Evolutionary conservation across 2,888 invertebrate genomes (phyloP), one percentile per base, ranked within the genome.

Genomic region (Teinopalpus imperialis): DNA sequence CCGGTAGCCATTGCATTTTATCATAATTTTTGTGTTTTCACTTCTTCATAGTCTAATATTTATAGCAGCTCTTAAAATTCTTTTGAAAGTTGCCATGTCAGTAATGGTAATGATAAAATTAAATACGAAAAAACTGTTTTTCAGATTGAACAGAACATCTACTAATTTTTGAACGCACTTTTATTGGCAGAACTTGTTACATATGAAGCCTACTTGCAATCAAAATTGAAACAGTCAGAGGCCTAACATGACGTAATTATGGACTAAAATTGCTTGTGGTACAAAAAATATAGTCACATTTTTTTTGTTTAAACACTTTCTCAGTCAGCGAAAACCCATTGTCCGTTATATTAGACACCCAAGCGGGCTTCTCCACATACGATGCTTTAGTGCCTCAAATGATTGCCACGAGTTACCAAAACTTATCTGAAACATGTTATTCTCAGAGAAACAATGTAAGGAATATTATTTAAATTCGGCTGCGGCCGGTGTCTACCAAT

Each of bases 341-440:
- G 46, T 49, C 40, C 43, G 41, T 43, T 41, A 36, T 29, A 46
- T 49, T 43, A 43, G 46, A 21, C 49, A 40, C 34, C 37, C 27
- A 35, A 47, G 16, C 14, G 16, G 27, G 13, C 44, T 26, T 13
- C 34, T 29, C 10, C 21, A 34, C 20, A 32, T 37, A 27, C 16
- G 9, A 16, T 24, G 21, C 39, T 24, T 41, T 42, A 34, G n/a
- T 12, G n/a, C 12, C 34, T 26, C n/a, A 20, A 27, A 42, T 34
- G 40, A 13, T 21, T 18, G 12, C 16, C 13, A 21, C 10, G 41
- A 21, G 30, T 40, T 8, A 21, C 7, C 29, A 9, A 30, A 30
- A 40, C 7, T 30, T 5, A 40, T 29, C 30, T 8, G 9, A 20
- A 27, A 6, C 37, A 18, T 30, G 10, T 9, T 21, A 1, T 12